Percentiles rank a stretch among this genome's conserved stretches.
phyloP scores from a whole-genome alignment of 2,888 invertebrate species.

The Netelia virgata region DNA sequence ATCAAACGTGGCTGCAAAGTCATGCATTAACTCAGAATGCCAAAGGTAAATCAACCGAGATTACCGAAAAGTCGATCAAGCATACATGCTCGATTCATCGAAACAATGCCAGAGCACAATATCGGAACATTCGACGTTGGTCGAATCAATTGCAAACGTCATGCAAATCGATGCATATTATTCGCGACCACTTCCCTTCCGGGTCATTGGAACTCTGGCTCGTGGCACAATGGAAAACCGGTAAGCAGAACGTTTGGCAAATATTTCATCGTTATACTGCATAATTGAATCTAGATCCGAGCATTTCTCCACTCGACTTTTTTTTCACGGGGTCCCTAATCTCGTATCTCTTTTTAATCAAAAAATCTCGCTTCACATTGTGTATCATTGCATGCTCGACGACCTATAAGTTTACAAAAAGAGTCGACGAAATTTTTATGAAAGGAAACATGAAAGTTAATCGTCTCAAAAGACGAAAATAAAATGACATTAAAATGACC shows the following conservation, averaged over 20 bases:
- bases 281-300: not conserved
- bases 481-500: constrained; percentile 12
- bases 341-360: too few species aligned
- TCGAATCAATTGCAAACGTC: not conserved
- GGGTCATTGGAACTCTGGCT: constrained; percentile 9
- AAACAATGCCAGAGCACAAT: not conserved
- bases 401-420: too few species aligned
- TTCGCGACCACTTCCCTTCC: not conserved
- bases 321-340: not conserved
- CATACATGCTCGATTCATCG: not conserved
- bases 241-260: not conserved
- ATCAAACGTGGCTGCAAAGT: not conserved
- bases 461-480: constrained; percentile 5
- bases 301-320: not conserved
- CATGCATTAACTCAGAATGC: not conserved
- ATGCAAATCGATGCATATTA: constrained; percentile 7
- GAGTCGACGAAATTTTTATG: not conserved
- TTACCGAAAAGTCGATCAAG: not conserved
- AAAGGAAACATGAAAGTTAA: not conserved
- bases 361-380: too few species aligned
- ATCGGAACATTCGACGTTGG: not conserved
- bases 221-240: not conserved
- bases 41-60: not conserved
- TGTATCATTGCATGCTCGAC: too few species aligned
- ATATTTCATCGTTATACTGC: not conserved